Evolutionary conservation across 2,888 invertebrate genomes (phyloP).

Genomic region (Chouioia cunea): DNA sequence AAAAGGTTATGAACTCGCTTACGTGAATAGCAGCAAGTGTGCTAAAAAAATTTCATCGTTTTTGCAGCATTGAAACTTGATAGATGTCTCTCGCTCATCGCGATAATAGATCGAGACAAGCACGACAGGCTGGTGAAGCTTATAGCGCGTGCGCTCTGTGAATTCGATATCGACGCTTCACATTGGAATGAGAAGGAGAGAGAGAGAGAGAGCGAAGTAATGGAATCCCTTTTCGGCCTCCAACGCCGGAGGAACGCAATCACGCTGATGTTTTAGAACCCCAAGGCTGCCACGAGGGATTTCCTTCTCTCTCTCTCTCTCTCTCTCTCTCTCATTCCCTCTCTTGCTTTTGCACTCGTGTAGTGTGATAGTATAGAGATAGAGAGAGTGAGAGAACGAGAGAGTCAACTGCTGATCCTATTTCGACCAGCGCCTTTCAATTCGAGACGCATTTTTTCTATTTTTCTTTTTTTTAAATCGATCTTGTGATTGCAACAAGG

Average conservation of each 20-base stretch:
- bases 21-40: too few relatives aligned
- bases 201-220: constrained; percentile 53
- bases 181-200: constrained; percentile 2
- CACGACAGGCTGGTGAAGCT: neutral
- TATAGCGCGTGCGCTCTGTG: constrained; percentile 25
- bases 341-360: constrained; percentile 1
- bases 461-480: constrained; percentile 11
- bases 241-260: constrained; percentile 64
- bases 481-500: neutral
- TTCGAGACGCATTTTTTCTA: constrained; percentile 8
- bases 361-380: constrained; percentile 27
- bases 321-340: constrained; percentile 27
- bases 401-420: constrained; percentile 29
- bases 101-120: constrained; percentile 21
- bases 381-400: too few relatives aligned
- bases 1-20: too few relatives aligned
- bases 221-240: constrained; percentile 63
- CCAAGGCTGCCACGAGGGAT: constrained; percentile 66
- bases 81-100: constrained; percentile 23
- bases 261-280: constrained; percentile 68
- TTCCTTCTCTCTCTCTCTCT: constrained; percentile 55
- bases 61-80: constrained; percentile 1
- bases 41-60: constrained; percentile 35
- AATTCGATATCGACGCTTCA: constrained; percentile 38
- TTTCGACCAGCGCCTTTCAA: constrained; percentile 33